Base-by-base conservation (phyloP, 2,797 vertebrate species). In the Clarias platycephalus region DNA sequence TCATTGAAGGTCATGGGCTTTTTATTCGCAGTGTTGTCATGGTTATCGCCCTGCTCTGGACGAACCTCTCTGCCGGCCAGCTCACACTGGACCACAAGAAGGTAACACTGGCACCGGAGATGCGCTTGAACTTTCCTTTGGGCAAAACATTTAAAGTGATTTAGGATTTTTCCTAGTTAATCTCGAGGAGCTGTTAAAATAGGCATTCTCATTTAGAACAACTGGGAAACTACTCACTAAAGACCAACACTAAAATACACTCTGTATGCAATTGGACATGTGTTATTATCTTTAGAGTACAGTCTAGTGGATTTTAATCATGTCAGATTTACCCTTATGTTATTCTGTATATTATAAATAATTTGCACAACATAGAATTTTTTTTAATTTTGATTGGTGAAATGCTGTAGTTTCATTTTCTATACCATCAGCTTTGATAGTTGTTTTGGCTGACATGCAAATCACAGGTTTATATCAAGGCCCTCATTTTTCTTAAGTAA, bases 71-170 rank as follows among this genome's bases (percentile, higher is more conserved):
- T 90, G 88, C 93, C 87, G 93, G 95, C 66, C 97, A 97, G 89
- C 91, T 94, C 84, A 90, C 95, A 58, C 86, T 91, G 82, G 95
- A 96, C 90, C 96, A 97, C 94, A 96, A 95, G 92, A 97, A 97
- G 96, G 98, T 99, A 95, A 97, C 95, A 60, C 57, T 37, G 34
- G 76, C 66, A 75, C 26, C 18, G 7, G 15, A 40, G 80, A 58
- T 26, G 34, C 80, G 60, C 55, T 58, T 40, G 22, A 71, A 26
- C 66, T 70, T 81, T 37, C 7, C 13, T 70, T 71, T 10, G 10
- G 3, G 16, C 37, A 53, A 81, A 81, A 71, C 80, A 40, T 57
- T 70, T 70, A 2, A 58, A 57, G 49, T 68, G 66, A 37, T 81
- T 80, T 64, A 64, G 16, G 58, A 62, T 24, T 40, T 78, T 62